Evolutionary conservation across 2,113 vertebrate genomes (phyloP).

Genomic region (Nannospalax galili): DNA sequence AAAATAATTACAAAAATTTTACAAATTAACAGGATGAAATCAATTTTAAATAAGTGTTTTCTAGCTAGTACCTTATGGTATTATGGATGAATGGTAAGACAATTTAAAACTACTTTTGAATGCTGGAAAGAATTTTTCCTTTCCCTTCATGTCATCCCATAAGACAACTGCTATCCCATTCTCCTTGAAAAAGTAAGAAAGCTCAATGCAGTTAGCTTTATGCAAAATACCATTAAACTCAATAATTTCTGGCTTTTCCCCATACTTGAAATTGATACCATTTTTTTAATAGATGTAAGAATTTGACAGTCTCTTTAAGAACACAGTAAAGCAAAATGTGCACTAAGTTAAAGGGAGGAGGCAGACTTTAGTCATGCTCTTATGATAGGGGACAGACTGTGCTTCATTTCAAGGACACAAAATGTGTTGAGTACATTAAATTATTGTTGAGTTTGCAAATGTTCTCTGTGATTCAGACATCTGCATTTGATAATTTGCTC

Average conservation of each 20-base stretch:
- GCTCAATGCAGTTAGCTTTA: neutral
- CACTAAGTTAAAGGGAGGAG: neutral
- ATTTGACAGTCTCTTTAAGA: neutral
- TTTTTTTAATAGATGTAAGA: neutral
- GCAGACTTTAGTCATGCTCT: neutral
- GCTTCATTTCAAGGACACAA: neutral
- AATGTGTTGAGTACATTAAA: neutral
- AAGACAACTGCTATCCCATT: neutral
- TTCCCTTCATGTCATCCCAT: neutral
- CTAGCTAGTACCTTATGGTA: neutral
- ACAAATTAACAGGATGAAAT: neutral
- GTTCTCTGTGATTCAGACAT: neutral
- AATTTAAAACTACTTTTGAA: neutral
- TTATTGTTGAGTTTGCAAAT: constrained; percentile 18
- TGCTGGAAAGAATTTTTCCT: neutral
- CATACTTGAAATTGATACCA: neutral
- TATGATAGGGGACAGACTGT: neutral
- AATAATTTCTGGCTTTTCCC: neutral
- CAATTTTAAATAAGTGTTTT: neutral
- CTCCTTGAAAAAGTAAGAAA: neutral
- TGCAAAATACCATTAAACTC: neutral
- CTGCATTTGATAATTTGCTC: neutral
- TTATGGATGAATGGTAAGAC: neutral
- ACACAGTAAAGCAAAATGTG: neutral
- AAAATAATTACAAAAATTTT: neutral